A percentile compares a stretch with the other conserved stretches of the same genome.
phyloP scores from a whole-genome alignment of 1,140 invertebrate species.

The Cecropterus lyciades region DNA sequence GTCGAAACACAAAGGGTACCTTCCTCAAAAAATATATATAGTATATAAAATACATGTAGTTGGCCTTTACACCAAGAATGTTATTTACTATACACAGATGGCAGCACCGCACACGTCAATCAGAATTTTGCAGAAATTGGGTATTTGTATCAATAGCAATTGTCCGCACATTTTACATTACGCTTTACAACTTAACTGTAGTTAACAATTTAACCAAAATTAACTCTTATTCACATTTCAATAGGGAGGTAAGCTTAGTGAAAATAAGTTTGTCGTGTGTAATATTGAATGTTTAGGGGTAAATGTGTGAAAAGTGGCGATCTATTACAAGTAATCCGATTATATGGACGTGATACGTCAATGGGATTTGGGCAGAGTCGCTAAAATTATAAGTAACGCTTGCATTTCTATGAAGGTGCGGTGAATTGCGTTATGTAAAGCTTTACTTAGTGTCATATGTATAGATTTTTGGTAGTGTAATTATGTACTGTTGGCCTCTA shows the following conservation, averaged over 20 bases:
- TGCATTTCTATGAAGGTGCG: conserved; percentile 7
- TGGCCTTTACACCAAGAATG: too few species aligned
- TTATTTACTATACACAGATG: conserved; percentile 18
- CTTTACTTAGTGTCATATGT: not conserved
- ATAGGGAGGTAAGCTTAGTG: not conserved
- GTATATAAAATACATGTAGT: too few species aligned
- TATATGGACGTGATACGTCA: conserved; percentile 25
- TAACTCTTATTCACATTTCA: not conserved
- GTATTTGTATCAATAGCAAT: conserved; percentile 32
- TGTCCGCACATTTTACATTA: conserved; percentile 31
- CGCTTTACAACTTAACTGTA: not conserved
- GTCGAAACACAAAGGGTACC: too few species aligned
- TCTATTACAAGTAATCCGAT: conserved; percentile 37
- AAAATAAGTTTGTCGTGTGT: conserved; percentile 3
- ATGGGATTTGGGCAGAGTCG: conserved; percentile 21
- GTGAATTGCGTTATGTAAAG: conserved; percentile 3
- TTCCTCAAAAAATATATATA: too few species aligned
- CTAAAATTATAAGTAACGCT: conserved; percentile 12
- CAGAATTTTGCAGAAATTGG: conserved; percentile 21
- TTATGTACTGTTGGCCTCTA: too few species aligned
- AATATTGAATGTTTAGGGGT: conserved; percentile 26
- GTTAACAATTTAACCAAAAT: not conserved
- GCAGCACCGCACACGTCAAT: conserved; percentile 29
- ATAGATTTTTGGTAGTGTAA: not conserved
- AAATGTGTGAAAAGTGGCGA: conserved; percentile 30